A percentile compares a stretch with the other conserved stretches of the same genome.
phyloP scores from a whole-genome alignment of 2,888 invertebrate species.

The Phania funesta region DNA sequence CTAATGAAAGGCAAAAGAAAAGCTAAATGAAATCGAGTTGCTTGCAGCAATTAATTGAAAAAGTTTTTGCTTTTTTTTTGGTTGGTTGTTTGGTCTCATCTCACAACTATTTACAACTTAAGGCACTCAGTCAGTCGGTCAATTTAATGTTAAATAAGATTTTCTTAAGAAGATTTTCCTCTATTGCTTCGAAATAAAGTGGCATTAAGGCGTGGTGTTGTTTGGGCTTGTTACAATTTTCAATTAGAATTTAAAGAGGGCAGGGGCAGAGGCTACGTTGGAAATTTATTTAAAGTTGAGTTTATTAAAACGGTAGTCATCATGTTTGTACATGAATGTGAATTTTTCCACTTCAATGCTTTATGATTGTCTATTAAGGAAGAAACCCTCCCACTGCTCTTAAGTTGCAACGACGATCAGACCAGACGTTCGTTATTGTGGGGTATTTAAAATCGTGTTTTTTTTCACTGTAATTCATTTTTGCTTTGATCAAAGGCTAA shows the following conservation, averaged over 20 bases:
- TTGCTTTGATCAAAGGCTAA: slow-evolving; percentile 75
- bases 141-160: slow-evolving; percentile 60
- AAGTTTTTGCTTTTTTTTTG: not conserved
- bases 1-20: slow-evolving; percentile 13
- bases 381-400: slow-evolving; percentile 40
- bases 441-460: slow-evolving; percentile 48
- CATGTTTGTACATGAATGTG: slow-evolving; percentile 37
- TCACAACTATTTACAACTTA: not conserved
- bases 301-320: slow-evolving; percentile 53
- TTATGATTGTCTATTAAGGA: slow-evolving; percentile 1
- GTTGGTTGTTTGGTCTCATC: too few relatives aligned
- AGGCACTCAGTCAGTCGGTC: slow-evolving; percentile 60
- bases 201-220: slow-evolving; percentile 64
- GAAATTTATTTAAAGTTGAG: not conserved
- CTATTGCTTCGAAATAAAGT: slow-evolving; percentile 40
- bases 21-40: not conserved
- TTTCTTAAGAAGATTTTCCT: slow-evolving; percentile 45
- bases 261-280: not conserved
- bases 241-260: not conserved
- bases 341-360: slow-evolving; percentile 50
- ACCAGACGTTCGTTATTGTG: not conserved
- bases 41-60: slow-evolving; percentile 52
- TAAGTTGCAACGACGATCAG: not conserved
- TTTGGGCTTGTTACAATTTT: slow-evolving; percentile 14
- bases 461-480: slow-evolving; percentile 72